Evolutionary conservation across 2,113 vertebrate species (phyloP).

Genomic region (Brevimyrus niger): DNA sequence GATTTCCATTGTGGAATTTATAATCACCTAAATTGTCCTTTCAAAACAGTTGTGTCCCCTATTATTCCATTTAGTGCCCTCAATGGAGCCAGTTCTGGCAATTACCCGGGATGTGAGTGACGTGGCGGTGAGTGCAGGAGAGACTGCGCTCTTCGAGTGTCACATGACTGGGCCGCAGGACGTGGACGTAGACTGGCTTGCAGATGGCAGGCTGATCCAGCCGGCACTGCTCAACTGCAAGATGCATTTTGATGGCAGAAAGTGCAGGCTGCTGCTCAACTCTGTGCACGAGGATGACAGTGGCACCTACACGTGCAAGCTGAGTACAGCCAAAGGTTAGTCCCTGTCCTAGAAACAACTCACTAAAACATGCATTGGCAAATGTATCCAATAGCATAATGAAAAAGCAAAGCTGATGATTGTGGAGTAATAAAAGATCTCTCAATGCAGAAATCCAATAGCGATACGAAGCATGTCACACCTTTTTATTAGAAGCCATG

Average conservation of each 20-base stretch:
- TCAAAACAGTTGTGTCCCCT: not conserved
- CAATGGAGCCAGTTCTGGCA: slow-evolving; percentile 75
- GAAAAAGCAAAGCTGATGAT: not conserved
- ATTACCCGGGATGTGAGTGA: slow-evolving; percentile 80
- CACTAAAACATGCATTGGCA: not conserved
- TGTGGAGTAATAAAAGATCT: not conserved
- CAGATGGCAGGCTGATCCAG: slow-evolving; percentile 86
- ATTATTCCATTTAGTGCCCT: slow-evolving; percentile 56
- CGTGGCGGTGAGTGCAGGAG: slow-evolving; percentile 85
- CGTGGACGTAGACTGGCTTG: slow-evolving; percentile 94
- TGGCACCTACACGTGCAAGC: slow-evolving; percentile 87
- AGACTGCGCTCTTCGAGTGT: slow-evolving; percentile 89
- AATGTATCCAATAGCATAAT: not conserved
- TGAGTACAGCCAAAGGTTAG: slow-evolving; percentile 91
- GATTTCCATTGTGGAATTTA: not conserved
- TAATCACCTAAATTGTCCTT: not conserved
- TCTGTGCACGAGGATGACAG: slow-evolving; percentile 96
- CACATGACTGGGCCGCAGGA: slow-evolving; percentile 84
- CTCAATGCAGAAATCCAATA: not conserved
- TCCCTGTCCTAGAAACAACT: not conserved
- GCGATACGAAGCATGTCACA: not conserved
- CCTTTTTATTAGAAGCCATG: not conserved
- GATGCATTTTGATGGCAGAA: slow-evolving; percentile 94
- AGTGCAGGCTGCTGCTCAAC: slow-evolving; percentile 86
- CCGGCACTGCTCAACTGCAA: slow-evolving; percentile 95